Evolutionary conservation across 2,797 vertebrate genomes (phyloP), one percentile per base, ranked within the genome.

Genomic region (Yasuhikotakia modesta): DNA sequence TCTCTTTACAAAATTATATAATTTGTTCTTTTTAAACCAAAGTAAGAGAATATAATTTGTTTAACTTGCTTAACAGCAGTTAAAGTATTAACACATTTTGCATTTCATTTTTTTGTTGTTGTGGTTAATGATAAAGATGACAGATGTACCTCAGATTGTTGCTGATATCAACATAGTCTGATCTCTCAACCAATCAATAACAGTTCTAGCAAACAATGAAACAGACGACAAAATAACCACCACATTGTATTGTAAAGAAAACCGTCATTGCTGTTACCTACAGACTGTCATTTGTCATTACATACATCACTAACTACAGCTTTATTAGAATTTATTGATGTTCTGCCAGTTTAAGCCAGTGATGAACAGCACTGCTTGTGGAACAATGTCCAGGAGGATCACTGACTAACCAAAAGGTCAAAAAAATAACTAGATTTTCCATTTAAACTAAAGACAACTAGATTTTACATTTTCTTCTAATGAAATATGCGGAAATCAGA

Each of bases 401-500:
- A 39, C 35, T 39, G 35, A 6, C 35, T 39, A 39, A 39, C 35
- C 35, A 21, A n/a, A 5, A 45, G 4, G 3, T 43, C 21, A 24
- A 57, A n/a, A 43, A 57, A 57, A 43, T 43, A 19, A 22, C 0
- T 6, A 0, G 55, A 70, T 58, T 30, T 48, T 39, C 35, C 12
- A 27, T 27, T 48, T 73, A 19, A 14, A 50, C 30, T n/a, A n/a
- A n/a, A n/a, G n/a, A n/a, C n/a, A n/a, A n/a, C n/a, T n/a, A n/a
- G n/a, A n/a, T n/a, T n/a, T n/a, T n/a, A n/a, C n/a, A n/a, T 63
- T 4, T 17, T 17, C 46, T 13, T 48, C 17, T 48, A 14, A 48
- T 48, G 13, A 48, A 73, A 53, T 63, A 53, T 74, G 19, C 19
- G 13, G 19, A 7, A 52, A 71, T 48, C 30, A 74, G 21, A 64